phyloP scores from a whole-genome alignment of 2,797 vertebrate genomes.

The Cossypha niveicapilla region DNA sequence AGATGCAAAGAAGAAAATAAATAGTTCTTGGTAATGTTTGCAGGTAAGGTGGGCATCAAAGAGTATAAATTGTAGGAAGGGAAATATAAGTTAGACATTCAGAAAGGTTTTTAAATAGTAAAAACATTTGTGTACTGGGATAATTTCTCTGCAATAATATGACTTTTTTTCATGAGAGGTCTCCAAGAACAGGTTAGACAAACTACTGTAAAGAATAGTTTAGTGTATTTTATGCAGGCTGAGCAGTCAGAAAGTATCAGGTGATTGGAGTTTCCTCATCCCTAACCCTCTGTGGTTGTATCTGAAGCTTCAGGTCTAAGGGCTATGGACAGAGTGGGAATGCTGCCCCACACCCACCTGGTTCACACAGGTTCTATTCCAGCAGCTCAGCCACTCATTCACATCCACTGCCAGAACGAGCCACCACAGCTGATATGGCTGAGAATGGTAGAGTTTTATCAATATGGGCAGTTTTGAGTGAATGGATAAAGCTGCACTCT shows the following conservation, averaged over 20 bases:
- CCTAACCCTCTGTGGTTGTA: neutral
- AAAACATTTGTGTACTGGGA: neutral
- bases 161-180: neutral
- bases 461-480: neutral
- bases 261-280: neutral
- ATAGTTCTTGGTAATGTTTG: neutral
- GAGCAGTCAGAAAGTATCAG: neutral
- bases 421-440: neutral
- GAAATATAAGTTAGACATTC: neutral
- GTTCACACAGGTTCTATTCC: neutral
- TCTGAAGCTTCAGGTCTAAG: neutral
- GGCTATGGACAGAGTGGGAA: neutral
- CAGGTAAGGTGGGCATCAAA: neutral
- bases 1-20: neutral
- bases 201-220: neutral
- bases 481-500: neutral
- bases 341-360: neutral
- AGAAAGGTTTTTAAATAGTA: neutral
- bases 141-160: neutral
- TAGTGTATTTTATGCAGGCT: neutral
- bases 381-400: neutral
- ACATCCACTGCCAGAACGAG: fast-evolving
- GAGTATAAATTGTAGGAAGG: neutral
- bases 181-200: neutral
- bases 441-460: neutral